phyloP scores from a whole-genome alignment of 2,888 invertebrate species.

The Spatulosminthurus flaviceps region DNA sequence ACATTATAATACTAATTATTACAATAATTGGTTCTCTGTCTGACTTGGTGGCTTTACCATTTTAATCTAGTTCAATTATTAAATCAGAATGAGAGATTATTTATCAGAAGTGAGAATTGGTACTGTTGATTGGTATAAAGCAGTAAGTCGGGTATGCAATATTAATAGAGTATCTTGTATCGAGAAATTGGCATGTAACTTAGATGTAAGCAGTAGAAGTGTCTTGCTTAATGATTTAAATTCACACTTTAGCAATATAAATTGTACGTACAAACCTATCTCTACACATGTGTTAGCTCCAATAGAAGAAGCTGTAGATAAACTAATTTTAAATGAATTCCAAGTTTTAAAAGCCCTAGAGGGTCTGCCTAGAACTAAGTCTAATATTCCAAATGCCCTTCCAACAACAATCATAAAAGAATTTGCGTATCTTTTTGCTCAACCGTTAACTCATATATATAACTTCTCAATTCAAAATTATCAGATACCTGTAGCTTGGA shows the following conservation, averaged over 20 bases:
- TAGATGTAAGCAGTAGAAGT: neutral
- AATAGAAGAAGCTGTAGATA: neutral
- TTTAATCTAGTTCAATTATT: too few species aligned
- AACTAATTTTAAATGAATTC: neutral
- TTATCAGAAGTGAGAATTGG: too few species aligned
- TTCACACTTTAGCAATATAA: neutral
- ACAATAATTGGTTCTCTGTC: too few species aligned
- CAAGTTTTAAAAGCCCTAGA: neutral
- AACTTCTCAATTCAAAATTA: constrained; percentile 5
- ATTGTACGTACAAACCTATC: neutral
- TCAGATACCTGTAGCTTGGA: neutral
- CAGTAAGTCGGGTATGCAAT: neutral
- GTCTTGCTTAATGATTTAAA: neutral
- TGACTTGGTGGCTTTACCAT: too few species aligned
- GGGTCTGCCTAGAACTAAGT: neutral
- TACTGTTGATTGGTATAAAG: neutral
- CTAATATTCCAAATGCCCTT: neutral
- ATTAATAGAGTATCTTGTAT: neutral
- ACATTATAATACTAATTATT: too few species aligned
- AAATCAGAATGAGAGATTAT: too few species aligned
- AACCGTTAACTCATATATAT: neutral
- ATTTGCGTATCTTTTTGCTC: neutral
- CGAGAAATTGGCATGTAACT: neutral
- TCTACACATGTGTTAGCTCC: neutral
- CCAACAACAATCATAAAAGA: neutral